Conservation (phyloP, 2,888 invertebrate genomes). For the Phania funesta region DNA sequence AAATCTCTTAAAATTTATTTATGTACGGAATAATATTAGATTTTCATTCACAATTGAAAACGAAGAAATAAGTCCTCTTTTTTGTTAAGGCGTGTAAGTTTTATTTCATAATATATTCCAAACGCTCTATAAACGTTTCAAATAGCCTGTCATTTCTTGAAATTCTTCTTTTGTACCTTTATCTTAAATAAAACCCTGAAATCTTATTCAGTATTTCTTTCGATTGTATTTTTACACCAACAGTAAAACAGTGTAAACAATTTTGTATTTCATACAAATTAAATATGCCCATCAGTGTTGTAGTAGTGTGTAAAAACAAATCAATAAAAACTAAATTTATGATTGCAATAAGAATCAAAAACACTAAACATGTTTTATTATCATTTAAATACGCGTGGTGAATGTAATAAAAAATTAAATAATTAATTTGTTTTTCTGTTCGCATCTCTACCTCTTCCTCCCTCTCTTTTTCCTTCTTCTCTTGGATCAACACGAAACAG, state of each 20-base stretch:
- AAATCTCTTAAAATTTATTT: no score
- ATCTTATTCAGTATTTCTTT: no score
- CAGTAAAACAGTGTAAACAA: background rate
- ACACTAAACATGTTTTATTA: constrained; percentile 59
- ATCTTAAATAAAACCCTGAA: no score
- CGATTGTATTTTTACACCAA: no score
- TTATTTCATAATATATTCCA: no score
- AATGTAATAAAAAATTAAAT: constrained; percentile 52
- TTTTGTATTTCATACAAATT: background rate
- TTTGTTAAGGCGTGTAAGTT: no score
- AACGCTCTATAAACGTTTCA: no score
- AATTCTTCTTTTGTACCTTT: no score
- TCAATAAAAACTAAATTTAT: constrained; percentile 18
- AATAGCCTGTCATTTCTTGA: no score
- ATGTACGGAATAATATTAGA: no score
- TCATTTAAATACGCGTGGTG: constrained; percentile 56
- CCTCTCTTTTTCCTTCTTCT: background rate
- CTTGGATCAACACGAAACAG: constrained; percentile 2
- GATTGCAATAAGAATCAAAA: constrained; percentile 1
- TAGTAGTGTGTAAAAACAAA: background rate
- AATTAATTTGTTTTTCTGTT: constrained; percentile 7
- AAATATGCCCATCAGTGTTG: background rate
- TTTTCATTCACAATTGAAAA: no score
- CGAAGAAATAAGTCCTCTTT: no score
- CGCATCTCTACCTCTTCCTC: background rate